A percentile compares a stretch with the other conserved stretches of the same genome.
Evolutionary conservation across 2,888 invertebrate species (phyloP).

Genomic region (Petrolisthes cinctipes): DNA sequence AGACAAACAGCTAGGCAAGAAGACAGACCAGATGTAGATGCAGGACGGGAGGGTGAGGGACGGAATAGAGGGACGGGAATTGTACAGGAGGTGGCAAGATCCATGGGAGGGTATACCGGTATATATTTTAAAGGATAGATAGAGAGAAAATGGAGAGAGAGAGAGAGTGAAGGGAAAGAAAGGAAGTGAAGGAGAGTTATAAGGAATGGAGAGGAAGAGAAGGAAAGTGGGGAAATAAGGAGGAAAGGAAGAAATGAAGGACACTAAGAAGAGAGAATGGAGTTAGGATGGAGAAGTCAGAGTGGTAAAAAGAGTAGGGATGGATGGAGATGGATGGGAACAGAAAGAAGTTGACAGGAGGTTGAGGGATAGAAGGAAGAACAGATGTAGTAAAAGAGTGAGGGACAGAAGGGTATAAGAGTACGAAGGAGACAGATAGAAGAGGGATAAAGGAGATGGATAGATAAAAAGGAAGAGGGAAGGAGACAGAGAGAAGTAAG

Average conservation of each 20-base stretch:
- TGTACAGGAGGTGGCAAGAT: background rate
- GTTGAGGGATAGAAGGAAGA: background rate
- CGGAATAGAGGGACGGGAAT: background rate
- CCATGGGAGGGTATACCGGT: background rate
- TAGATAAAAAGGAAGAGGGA: no score
- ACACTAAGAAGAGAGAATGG: constrained; percentile 11
- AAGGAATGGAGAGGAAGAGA: background rate
- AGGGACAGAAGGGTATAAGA: background rate
- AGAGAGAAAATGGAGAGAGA: background rate
- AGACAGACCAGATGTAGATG: background rate
- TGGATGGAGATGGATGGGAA: background rate
- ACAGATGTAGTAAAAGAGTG: background rate
- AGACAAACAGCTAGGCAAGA: no score
- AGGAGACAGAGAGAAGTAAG: no score
- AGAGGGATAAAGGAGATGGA: background rate
- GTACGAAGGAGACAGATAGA: background rate
- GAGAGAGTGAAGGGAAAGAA: background rate
- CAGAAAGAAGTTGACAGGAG: background rate
- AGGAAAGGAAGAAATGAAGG: background rate
- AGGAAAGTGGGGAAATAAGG: background rate
- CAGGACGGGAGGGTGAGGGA: background rate
- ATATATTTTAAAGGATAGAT: background rate
- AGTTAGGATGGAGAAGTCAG: background rate
- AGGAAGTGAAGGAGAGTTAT: background rate
- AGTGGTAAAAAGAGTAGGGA: background rate